These are phyloP conservation scores for Chrysolina americana DNA, from an alignment of 2,888 invertebrate species.

Conservation along the genomic window DNA sequence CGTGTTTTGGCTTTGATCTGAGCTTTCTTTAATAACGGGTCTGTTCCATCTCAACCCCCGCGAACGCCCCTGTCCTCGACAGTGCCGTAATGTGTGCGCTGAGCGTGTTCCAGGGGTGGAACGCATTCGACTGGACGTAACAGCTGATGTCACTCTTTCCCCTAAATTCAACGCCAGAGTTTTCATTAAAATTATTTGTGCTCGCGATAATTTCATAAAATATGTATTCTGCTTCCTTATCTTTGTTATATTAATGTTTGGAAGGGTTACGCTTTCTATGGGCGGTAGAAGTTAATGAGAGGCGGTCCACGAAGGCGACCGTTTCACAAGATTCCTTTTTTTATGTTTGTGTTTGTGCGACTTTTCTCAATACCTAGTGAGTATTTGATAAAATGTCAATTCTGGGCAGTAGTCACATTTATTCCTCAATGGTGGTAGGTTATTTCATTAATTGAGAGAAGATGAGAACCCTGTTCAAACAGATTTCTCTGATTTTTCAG, in stretches of 20 bases:
- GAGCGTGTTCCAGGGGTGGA: conserved; percentile 68
- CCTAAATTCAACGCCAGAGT: conserved; percentile 66
- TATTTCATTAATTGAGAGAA: no score
- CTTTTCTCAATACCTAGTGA: not conserved
- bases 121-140: conserved; percentile 70
- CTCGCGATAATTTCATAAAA: conserved; percentile 69
- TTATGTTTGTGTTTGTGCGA: not conserved
- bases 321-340: conserved; percentile 1
- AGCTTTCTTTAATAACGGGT: not conserved
- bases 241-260: conserved; percentile 61
- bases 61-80: conserved; percentile 44
- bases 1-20: no score
- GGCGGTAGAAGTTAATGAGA: conserved; percentile 46
- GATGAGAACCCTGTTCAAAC: no score
- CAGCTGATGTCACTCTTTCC: conserved; percentile 71
- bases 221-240: conserved; percentile 68
- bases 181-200: conserved; percentile 71
- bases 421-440: no score
- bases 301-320: conserved; percentile 31
- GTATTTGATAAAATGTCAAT: not conserved
- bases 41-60: not conserved
- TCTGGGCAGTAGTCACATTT: no score
- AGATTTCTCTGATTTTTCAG: no score
- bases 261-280: conserved; percentile 51
- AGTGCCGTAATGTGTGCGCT: conserved; percentile 64